These are phyloP conservation scores for Chloroceryle amazona DNA, from an alignment of 2,797 vertebrate species.

Conservation along the genomic window DNA sequence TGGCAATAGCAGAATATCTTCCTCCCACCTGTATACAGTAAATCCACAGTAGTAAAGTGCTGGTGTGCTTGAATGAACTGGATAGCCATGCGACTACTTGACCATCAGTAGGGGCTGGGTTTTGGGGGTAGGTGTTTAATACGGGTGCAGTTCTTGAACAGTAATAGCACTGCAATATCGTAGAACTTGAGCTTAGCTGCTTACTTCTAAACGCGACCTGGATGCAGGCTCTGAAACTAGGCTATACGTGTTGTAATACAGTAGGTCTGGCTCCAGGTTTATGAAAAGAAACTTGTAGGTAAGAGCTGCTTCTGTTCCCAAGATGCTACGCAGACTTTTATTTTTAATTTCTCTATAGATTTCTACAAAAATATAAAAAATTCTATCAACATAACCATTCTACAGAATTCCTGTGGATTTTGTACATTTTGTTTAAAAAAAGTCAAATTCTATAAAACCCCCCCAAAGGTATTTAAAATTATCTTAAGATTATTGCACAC, in stretches of 20 bases:
- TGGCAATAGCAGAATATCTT: slow-evolving; percentile 56
- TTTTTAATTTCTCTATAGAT: slow-evolving; percentile 61
- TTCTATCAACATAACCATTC: slow-evolving; percentile 77
- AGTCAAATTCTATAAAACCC: slow-evolving; percentile 71
- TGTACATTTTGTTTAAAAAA: slow-evolving; percentile 73
- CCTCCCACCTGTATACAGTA: slow-evolving; percentile 58
- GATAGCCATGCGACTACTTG: slow-evolving; percentile 38
- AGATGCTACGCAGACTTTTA: slow-evolving; percentile 48
- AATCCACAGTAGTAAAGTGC: slow-evolving; percentile 70
- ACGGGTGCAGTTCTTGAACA: not conserved
- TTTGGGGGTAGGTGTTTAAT: not conserved
- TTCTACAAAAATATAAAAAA: slow-evolving; percentile 81
- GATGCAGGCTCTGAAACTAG: not conserved
- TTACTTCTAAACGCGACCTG: not conserved
- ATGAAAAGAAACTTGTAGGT: not conserved
- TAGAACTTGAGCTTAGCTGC: slow-evolving; percentile 45
- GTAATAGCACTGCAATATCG: slow-evolving; percentile 39
- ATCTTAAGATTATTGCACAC: slow-evolving; percentile 50
- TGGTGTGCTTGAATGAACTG: slow-evolving; percentile 70
- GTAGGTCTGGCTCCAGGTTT: slow-evolving; percentile 25
- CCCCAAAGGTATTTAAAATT: slow-evolving; percentile 65
- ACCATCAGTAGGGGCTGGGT: not conserved
- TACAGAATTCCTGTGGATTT: slow-evolving; percentile 76
- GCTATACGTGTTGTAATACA: not conserved
- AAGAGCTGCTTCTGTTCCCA: slow-evolving; percentile 52